Evolutionary conservation across 2,113 vertebrate genomes (phyloP), one percentile per base, ranked within the genome.

Genomic region (Lycocorax pyrrhopterus): DNA sequence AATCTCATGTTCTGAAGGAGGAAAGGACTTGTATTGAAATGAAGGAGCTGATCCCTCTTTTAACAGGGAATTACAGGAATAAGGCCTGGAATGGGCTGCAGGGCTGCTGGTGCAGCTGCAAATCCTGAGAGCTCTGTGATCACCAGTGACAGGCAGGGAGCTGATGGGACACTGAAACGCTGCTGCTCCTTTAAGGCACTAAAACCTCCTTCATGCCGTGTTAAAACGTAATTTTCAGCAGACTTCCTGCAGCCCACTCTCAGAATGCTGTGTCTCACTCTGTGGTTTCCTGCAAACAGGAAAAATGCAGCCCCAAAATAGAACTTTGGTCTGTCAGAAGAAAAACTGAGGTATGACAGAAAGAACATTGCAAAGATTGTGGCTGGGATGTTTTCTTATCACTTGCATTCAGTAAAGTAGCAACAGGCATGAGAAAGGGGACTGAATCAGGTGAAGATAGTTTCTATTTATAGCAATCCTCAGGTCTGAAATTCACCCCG

Each of bases 211-310:
- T 53, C 43, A 22, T 0, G 9, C 27, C 15, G 19, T 2, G 39
- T 9, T n/a, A 39, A 32, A 83, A 55, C 12, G 59, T 35, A 20
- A 55, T 79, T 91, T 90, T 73, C 44, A 47, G 44, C 29, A 86
- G 67, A 46, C 67, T 71, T 79, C 32, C 69, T 69, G 78, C 47
- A 93, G 62, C 60, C 71, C 4, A 1, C n/a, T 26, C 13, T 49
- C n/a, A 46, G 41, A 73, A 33, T 1, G 2, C 22, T 2, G 0
- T 13, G 15, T 32, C 13, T 47, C 69, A 26, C 52, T 29, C 2
- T 29, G 33, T 33, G 59, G 77, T 83, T 76, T 59, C 72, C 35
- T 44, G 13, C 37, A 43, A 67, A 63, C 25, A 52, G 39, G 11
- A 47, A 55, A 82, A 75, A 55, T 1, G 8, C 23, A 64, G 64